Evolutionary conservation across 2,797 vertebrate genomes (phyloP).

Genomic region (Apogon hyalosoma): DNA sequence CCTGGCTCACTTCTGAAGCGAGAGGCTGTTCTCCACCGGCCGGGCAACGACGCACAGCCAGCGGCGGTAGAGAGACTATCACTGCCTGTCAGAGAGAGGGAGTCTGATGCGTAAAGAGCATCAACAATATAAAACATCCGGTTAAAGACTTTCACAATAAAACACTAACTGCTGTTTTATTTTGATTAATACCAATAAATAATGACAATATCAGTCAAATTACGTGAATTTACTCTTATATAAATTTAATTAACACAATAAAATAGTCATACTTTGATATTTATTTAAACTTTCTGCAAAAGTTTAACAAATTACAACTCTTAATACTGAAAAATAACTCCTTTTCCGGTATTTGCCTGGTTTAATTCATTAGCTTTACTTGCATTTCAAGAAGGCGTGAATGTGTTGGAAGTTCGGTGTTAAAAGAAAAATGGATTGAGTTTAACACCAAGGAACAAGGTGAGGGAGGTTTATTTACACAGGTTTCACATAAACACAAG

Average conservation of each 20-base stretch:
- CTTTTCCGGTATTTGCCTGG: fast-evolving
- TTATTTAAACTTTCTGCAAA: fast-evolving
- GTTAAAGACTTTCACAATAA: slow-evolving; percentile 46
- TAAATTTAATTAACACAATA: too few species aligned
- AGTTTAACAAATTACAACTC: fast-evolving
- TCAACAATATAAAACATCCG: slow-evolving; percentile 22
- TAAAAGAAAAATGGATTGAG: slow-evolving; percentile 23
- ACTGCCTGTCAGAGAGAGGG: slow-evolving; percentile 29
- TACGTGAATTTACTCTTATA: too few species aligned
- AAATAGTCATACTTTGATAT: too few species aligned
- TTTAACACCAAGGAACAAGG: too few species aligned
- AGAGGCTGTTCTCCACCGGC: slow-evolving; percentile 39
- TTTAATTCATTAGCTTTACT: slow-evolving; percentile 25
- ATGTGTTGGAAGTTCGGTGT: slow-evolving; percentile 24
- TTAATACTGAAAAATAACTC: slow-evolving; percentile 29
- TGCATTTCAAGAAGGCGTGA: background rate
- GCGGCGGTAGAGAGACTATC: slow-evolving; percentile 49
- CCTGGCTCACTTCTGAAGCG: slow-evolving; percentile 47
- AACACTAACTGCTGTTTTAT: background rate
- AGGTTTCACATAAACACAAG: too few species aligned
- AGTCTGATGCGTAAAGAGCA: background rate
- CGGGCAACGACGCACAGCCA: slow-evolving; percentile 5
- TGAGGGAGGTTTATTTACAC: too few species aligned
- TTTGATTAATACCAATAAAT: background rate
- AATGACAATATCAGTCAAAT: too few species aligned